Evolutionary conservation across 2,888 invertebrate genomes (phyloP), one percentile per base, ranked within the genome.

Genomic region (Apodemia hepburni): DNA sequence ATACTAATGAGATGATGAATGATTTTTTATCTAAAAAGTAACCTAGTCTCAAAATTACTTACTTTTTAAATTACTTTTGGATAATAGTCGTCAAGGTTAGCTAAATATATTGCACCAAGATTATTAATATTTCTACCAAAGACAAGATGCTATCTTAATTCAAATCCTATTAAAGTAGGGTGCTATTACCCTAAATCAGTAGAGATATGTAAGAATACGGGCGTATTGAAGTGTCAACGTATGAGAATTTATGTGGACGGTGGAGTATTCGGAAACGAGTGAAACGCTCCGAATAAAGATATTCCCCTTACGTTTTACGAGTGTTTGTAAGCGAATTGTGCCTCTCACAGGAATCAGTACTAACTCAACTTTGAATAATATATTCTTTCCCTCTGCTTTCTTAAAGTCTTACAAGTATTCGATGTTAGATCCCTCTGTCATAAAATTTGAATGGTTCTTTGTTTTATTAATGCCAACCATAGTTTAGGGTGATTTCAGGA

Each of bases 291-390:
- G 49, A 49, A 49, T 49, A n/a, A 49, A 49, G 49, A 49, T 18
- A 18, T 49, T n/a, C 8, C 49, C 49, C 49, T 49, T 49, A 49
- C 18, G n/a, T n/a, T 49, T 49, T 49, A 18, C 49, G 49, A 49
- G 49, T 49, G 49, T 49, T 49, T 49, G 49, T 18, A 49, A n/a
- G 18, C 18, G 18, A 49, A 9, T 49, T 49, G n/a, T 7, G 49
- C 7, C 49, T n/a, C 49, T 49, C 18, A 12, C 18, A 49, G 49
- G 18, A 49, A 49, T 49, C 49, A 49, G 49, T 49, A 18, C 9
- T 18, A 49, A 49, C 49, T 49, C 17, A 49, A 49, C 49, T 49
- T 49, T 49, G 17, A 49, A 49, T 49, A 49, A 49, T 49, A 49
- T 49, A 49, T 49, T 49, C 49, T 18, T 18, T 17, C 49, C 49